Base-by-base conservation (phyloP, 2,797 vertebrate species). In the Notamacropus eugenii region DNA sequence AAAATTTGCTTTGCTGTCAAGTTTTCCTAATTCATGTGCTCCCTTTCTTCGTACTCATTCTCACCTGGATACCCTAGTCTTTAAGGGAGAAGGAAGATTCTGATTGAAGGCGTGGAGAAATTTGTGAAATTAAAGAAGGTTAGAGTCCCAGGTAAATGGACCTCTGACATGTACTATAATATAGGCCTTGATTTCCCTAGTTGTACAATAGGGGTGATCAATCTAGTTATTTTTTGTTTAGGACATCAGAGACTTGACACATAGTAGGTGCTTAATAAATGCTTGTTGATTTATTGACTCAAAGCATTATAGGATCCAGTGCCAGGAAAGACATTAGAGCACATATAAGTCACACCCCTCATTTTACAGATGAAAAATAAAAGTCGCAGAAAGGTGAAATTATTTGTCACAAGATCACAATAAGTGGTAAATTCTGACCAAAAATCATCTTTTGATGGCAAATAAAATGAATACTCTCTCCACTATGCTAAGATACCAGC, bases 1-100 rank as follows among this genome's bases (percentile, higher is more conserved):
- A 19, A 82, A 93, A 92, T 94, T 19, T 93, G 92, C 54, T 91
- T 52, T 92, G 95, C 67, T 40, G 95, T 46, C 67, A 40, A 96
- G 56, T 59, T 92, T 93, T 90, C 96, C 29, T 91, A 93, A 12
- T 93, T 90, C 67, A 58, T 91, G 54, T 54, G 56, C 92, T 87
- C n/a, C 57, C 91, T 82, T 28, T 0, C 31, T 55, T 11, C 46
- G 27, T 12, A 40, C 28, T 56, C n/a, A 87, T 59, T 55, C 29
- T n/a, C 82, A 31, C 50, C 54, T 29, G 24, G 34, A 57, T 16
- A 90, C 27, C 55, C 40, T 50, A 67, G 91, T 59, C 56, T 54
- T 55, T 55, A 92, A 95, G 57, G 27, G 31, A 9, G 28, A 59
- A 34, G 54, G n/a, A 92, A 8, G 40, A 16, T 74, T 14, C 54